Evolutionary conservation across 2,888 invertebrate genomes (phyloP).

Genomic region (Hemaris fuciformis): DNA sequence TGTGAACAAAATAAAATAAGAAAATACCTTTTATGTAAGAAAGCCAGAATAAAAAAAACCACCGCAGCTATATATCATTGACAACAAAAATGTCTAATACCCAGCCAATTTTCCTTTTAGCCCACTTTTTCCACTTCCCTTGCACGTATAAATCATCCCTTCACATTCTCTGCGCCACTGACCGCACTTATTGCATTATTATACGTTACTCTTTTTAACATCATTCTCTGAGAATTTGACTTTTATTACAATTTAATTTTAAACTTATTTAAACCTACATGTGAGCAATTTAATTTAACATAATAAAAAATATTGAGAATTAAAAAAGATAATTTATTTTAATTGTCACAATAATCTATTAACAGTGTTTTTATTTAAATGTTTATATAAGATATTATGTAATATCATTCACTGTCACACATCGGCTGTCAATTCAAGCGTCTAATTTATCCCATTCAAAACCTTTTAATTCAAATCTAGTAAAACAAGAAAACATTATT

Average conservation of each 20-base stretch:
- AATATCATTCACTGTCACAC: too few relatives aligned
- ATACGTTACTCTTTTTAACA: background rate
- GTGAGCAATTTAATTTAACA: background rate
- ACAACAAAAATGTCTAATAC: background rate
- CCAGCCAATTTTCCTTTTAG: constrained; percentile 2
- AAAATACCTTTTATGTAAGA: background rate
- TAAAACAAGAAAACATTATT: too few relatives aligned
- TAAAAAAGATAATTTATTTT: too few relatives aligned
- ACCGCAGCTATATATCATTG: background rate
- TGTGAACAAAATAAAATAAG: background rate
- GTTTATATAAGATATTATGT: too few relatives aligned
- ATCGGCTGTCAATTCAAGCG: too few relatives aligned
- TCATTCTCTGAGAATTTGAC: background rate
- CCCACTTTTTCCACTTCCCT: constrained; percentile 8
- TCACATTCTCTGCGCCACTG: background rate
- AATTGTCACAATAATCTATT: too few relatives aligned
- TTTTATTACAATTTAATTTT: background rate
- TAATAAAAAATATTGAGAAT: too few relatives aligned
- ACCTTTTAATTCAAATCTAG: too few relatives aligned
- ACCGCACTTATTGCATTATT: constrained; percentile 3
- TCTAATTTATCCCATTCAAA: too few relatives aligned
- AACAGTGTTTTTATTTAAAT: too few relatives aligned
- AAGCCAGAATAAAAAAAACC: background rate
- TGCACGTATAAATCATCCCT: constrained; percentile 5
- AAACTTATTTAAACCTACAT: background rate